Conservation (phyloP, 2,797 vertebrate species). For the Podarcis lilfordi region DNA sequence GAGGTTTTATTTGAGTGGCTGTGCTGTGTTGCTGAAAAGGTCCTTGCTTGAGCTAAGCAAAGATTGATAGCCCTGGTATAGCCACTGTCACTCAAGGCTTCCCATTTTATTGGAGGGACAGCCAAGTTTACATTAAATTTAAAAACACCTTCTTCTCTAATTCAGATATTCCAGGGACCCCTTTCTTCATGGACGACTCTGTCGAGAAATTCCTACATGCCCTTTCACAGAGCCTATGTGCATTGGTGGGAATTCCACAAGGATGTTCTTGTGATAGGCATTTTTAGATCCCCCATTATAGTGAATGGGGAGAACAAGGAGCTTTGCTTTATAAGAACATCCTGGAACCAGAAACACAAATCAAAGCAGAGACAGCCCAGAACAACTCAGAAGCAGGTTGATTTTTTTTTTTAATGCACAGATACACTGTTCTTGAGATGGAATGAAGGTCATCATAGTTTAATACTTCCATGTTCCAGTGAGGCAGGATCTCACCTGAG, state of each 20-base stretch:
- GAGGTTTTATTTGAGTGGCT: neutral
- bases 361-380: too few species aligned
- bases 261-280: neutral
- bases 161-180: neutral
- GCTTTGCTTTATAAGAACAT: too few species aligned
- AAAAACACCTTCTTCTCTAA: neutral
- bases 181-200: neutral
- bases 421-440: too few species aligned
- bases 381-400: too few species aligned
- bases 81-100: neutral
- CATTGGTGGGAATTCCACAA: neutral
- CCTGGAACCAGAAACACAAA: too few species aligned
- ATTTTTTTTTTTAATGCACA: too few species aligned
- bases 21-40: accelerated
- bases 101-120: neutral
- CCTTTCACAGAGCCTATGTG: neutral
- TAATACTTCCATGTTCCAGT: too few species aligned
- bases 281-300: too few species aligned
- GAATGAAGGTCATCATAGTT: too few species aligned
- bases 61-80: neutral
- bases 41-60: neutral
- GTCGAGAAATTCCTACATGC: neutral
- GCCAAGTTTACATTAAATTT: neutral
- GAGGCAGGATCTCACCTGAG: too few species aligned
- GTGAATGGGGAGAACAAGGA: too few species aligned